Percentiles rank a stretch among this genome's conserved stretches.
phyloP scores from a whole-genome alignment of 2,888 invertebrate species.

The Bursaphelenchus okinawaensis region DNA sequence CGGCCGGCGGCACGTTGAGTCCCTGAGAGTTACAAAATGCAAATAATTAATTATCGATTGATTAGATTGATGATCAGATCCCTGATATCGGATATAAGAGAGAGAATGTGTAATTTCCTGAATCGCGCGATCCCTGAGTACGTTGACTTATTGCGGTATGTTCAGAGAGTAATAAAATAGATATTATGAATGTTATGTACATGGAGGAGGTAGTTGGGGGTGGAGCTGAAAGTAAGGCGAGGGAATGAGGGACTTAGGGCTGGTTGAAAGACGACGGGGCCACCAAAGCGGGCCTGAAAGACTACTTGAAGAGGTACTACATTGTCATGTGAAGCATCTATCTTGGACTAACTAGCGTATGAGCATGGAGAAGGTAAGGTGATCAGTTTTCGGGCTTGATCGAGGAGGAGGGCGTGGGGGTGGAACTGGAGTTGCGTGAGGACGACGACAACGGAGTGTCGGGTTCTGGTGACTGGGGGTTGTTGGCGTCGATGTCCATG shows the following conservation, averaged over 20 bases:
- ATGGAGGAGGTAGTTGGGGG: background rate
- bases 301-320: background rate
- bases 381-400: slow-evolving; percentile 11
- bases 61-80: background rate
- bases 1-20: background rate
- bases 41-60: background rate
- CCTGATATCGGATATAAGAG: background rate
- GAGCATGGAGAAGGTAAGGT: background rate
- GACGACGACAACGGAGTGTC: slow-evolving; percentile 11
- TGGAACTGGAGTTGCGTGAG: slow-evolving; percentile 11
- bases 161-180: background rate
- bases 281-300: background rate
- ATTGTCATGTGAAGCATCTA: background rate
- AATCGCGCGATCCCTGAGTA: background rate
- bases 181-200: background rate
- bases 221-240: background rate
- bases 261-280: background rate
- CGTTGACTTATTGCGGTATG: background rate
- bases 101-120: background rate
- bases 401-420: slow-evolving; percentile 14
- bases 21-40: background rate
- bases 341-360: slow-evolving; percentile 11
- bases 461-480: slow-evolving; percentile 2
- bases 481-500: slow-evolving; percentile 9
- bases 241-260: background rate